Conservation (phyloP, 2,797 vertebrate species). For the Podarcis siculus region DNA sequence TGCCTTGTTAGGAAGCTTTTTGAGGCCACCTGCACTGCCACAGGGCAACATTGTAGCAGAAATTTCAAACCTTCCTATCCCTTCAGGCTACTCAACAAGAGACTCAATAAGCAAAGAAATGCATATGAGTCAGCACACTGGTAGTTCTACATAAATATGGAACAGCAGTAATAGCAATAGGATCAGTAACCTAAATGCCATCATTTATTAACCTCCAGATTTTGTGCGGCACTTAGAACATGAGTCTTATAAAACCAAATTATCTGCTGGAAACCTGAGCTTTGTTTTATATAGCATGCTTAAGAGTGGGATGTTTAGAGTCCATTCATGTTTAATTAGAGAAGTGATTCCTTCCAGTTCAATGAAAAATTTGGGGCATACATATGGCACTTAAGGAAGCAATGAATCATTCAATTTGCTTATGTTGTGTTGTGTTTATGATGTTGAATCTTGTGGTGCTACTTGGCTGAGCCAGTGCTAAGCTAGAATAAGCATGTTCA, state of each 20-base stretch:
- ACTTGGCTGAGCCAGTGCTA: background rate
- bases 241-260: conserved; percentile 55
- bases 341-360: conserved; percentile 35
- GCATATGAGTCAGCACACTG: conserved; percentile 29
- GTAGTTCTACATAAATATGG: background rate
- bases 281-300: background rate
- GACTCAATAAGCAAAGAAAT: conserved; percentile 59
- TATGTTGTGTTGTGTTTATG: background rate
- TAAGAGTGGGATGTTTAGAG: background rate
- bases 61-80: conserved; percentile 53
- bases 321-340: conserved; percentile 55
- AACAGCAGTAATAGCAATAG: background rate
- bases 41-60: conserved; percentile 53
- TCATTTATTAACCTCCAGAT: conserved; percentile 61
- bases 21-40: conserved; percentile 62
- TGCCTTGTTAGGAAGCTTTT: conserved; percentile 51
- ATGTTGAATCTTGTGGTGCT: background rate
- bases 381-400: conserved; percentile 33
- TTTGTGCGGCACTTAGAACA: conserved; percentile 44
- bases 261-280: conserved; percentile 21
- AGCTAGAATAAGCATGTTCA: background rate
- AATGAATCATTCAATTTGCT: conserved; percentile 43
- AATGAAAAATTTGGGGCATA: background rate
- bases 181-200: conserved; percentile 56
- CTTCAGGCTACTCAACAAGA: conserved; percentile 48